Conservation (phyloP, 2,113 vertebrate genomes). For the Centropristis striata region DNA sequence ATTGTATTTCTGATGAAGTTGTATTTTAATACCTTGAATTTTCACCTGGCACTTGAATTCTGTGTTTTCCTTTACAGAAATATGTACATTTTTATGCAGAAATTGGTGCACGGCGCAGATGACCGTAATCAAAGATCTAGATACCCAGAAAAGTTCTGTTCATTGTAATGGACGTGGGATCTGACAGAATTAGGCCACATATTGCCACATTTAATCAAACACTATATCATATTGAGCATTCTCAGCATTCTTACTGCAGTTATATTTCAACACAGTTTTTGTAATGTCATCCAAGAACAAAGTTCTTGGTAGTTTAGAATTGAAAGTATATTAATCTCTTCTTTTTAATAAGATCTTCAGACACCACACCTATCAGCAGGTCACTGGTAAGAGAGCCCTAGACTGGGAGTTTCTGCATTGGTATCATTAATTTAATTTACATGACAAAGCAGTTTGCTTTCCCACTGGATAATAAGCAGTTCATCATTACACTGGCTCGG, state of each 20-base stretch:
- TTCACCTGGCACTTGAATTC: too few relatives aligned
- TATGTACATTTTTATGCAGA: too few relatives aligned
- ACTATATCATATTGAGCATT: too few relatives aligned
- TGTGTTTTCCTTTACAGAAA: too few relatives aligned
- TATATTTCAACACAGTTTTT: background rate
- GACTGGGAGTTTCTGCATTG: background rate
- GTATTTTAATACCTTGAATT: too few relatives aligned
- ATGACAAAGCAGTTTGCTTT: slow-evolving; percentile 42
- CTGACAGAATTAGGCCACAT: background rate
- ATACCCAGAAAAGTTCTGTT: too few relatives aligned
- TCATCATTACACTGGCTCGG: slow-evolving; percentile 23
- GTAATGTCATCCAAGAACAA: background rate
- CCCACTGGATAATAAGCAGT: slow-evolving; percentile 22
- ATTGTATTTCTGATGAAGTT: too few relatives aligned
- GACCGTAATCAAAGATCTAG: too few relatives aligned
- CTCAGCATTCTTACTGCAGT: background rate
- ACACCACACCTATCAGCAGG: slow-evolving; percentile 5
- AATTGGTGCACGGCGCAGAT: too few relatives aligned
- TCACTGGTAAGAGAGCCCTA: background rate
- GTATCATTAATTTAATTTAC: slow-evolving; percentile 45
- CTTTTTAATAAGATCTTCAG: background rate
- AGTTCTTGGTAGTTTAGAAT: background rate
- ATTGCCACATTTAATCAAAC: background rate
- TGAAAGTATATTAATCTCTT: background rate
- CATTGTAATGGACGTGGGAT: too few relatives aligned